These are phyloP conservation scores for Platalea minor DNA, from an alignment of 2,797 vertebrate species.

Conservation along the genomic window DNA sequence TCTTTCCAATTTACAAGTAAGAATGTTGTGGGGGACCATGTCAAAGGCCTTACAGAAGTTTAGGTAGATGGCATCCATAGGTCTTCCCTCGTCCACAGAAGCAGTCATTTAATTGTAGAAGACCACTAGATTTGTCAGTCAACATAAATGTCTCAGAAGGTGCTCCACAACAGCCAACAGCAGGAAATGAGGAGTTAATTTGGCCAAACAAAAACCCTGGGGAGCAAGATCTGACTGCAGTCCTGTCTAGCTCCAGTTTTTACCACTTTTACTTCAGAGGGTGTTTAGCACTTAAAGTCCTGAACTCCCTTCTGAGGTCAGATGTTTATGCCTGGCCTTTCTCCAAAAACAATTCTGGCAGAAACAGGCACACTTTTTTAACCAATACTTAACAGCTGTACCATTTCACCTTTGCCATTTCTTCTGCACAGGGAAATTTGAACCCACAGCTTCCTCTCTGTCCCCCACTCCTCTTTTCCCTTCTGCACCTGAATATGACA, in stretches of 20 bases:
- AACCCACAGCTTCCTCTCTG: not conserved
- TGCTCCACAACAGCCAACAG: not conserved
- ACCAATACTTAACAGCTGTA: not conserved
- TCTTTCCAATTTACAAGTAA: not conserved
- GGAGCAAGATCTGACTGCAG: not conserved
- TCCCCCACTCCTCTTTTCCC: not conserved
- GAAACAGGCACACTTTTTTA: not conserved
- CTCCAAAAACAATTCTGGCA: not conserved
- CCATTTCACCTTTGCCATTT: not conserved
- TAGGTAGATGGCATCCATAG: not conserved
- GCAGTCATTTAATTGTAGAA: not conserved
- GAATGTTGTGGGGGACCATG: not conserved
- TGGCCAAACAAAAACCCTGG: not conserved
- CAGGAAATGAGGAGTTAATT: not conserved
- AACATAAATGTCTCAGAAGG: not conserved
- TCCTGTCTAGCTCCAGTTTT: not conserved
- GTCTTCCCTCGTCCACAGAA: not conserved
- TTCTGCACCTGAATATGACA: not conserved
- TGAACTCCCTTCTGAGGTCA: not conserved
- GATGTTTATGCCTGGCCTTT: not conserved
- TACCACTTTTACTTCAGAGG: not conserved
- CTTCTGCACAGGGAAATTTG: not conserved
- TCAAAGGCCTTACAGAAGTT: not conserved
- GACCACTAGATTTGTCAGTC: not conserved
- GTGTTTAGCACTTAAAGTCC: not conserved